Evolutionary conservation across 1,140 invertebrate genomes (phyloP), one percentile per base, ranked within the genome.

Genomic region (Dufourea novaeangliae): DNA sequence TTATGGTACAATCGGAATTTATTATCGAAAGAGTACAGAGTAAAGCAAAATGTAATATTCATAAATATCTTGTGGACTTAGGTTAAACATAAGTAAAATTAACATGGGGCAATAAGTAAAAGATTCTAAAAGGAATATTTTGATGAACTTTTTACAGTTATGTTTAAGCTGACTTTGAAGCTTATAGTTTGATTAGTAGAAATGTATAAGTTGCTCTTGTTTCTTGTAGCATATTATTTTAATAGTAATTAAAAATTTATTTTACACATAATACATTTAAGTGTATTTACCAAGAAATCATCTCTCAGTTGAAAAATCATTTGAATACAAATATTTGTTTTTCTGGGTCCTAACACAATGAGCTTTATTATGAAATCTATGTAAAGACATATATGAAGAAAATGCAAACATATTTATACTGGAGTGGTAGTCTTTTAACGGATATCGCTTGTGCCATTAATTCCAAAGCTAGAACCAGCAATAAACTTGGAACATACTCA

Each of bases 21-120:
- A 11, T 69, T 20, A 41, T 10, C n/a, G n/a, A 14, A 27, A 27
- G 22, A 22, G 8, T n/a, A 11, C 39, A 20, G 8, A 25, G 25
- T 52, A 56, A n/a, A 66, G 3, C 22, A 54, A 72, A 4, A 70
- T 44, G 8, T 32, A 11, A 71, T 61, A 50, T 7, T 59, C 32
- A 25, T n/a, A 52, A 14, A 5, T 27, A 34, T 39, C 37, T 54
- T 1, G 17, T 37, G 27, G 25, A 56, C 2, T 56, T 68, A 39
- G 7, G 46, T 25, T n/a, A 61, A 61, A n/a, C 22, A 62, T 52
- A 22, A 62, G 57, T 62, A 62, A 72, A 50, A 62, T 62, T 62
- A 62, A 72, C 57, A 72, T 72, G 69, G 57, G 62, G 57, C 44
- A 72, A 41, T 37, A 37, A 37, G 27, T 17, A n/a, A 27, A 27